Percentiles rank a stretch among this genome's conserved stretches.
These are phyloP conservation scores for Hiodon tergisus DNA, from an alignment of 2,113 vertebrate species.

Conservation along the genomic window DNA sequence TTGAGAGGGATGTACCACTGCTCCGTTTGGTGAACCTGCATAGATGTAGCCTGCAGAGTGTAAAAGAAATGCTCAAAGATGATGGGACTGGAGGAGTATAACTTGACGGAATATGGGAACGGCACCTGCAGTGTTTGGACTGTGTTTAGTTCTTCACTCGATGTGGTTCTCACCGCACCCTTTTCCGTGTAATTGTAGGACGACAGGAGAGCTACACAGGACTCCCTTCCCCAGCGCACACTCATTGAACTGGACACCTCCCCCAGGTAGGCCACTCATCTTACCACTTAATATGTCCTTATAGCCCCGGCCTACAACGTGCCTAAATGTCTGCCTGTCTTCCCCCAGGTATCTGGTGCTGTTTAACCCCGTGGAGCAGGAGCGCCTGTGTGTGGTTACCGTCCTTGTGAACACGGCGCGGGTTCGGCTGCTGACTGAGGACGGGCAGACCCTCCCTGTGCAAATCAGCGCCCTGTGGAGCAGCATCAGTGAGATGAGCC, in stretches of 20 bases:
- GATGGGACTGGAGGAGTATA: too few species aligned
- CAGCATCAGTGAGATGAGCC: slow-evolving; percentile 67
- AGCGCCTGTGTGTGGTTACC: slow-evolving; percentile 74
- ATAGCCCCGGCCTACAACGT: rapidly evolving
- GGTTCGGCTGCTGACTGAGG: slow-evolving; percentile 76
- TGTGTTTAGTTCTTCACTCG: too few species aligned
- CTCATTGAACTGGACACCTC: slow-evolving; percentile 75
- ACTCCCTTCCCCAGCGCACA: slow-evolving; percentile 82
- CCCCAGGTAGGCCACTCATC: slow-evolving; percentile 65
- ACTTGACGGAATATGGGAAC: too few species aligned
- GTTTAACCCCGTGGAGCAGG: slow-evolving; percentile 88
- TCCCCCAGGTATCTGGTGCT: slow-evolving; percentile 79
- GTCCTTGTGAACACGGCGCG: slow-evolving; percentile 74
- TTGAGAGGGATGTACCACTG: too few species aligned
- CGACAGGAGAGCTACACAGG: slow-evolving; percentile 77
- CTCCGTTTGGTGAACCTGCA: too few species aligned
- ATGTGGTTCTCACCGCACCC: too few species aligned
- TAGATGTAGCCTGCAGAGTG: too few species aligned
- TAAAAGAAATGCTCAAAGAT: too few species aligned
- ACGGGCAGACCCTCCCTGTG: slow-evolving; percentile 77
- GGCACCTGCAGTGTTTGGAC: too few species aligned
- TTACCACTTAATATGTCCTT: neutral
- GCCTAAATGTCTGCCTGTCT: neutral
- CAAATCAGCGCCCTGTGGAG: slow-evolving; percentile 81
- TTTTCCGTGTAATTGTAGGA: slow-evolving; percentile 61